phyloP scores from a whole-genome alignment of 2,888 invertebrate species.

The Oligia latruncula region DNA sequence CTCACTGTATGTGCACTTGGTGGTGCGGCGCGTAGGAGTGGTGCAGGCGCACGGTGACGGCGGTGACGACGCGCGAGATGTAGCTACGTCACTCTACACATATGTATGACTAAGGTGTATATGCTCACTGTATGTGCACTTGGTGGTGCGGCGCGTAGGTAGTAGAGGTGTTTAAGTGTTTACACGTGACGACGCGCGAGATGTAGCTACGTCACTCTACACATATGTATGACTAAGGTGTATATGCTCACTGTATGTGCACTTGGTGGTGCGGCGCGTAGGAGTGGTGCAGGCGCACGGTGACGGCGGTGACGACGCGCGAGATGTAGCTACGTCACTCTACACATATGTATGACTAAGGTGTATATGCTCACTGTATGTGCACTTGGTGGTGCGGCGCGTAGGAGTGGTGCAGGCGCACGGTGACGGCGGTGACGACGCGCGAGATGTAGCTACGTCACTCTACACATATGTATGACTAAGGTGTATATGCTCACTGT shows the following conservation, averaged over 20 bases:
- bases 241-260: slow-evolving; percentile 92
- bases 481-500: too few relatives aligned
- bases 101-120: slow-evolving; percentile 1
- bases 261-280: slow-evolving; percentile 96
- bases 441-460: slow-evolving; percentile 79
- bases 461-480: too few relatives aligned
- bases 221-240: not conserved
- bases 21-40: slow-evolving; percentile 97
- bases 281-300: slow-evolving; percentile 95
- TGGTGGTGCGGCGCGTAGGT: slow-evolving; percentile 96
- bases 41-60: slow-evolving; percentile 95
- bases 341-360: slow-evolving; percentile 1
- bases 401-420: slow-evolving; percentile 96
- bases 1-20: slow-evolving; percentile 94
- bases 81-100: slow-evolving; percentile 60
- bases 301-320: slow-evolving; percentile 91
- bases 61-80: slow-evolving; percentile 89
- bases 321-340: slow-evolving; percentile 74
- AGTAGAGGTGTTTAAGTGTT: too few relatives aligned
- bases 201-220: slow-evolving; percentile 66
- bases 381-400: slow-evolving; percentile 96
- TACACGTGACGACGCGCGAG: slow-evolving; percentile 90
- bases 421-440: slow-evolving; percentile 92
- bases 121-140: slow-evolving; percentile 93
- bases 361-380: slow-evolving; percentile 90